A percentile compares a stretch with the other conserved stretches of the same genome.
Conservation (phyloP, 2,113 vertebrate species). For the Mirounga angustirostris region DNA sequence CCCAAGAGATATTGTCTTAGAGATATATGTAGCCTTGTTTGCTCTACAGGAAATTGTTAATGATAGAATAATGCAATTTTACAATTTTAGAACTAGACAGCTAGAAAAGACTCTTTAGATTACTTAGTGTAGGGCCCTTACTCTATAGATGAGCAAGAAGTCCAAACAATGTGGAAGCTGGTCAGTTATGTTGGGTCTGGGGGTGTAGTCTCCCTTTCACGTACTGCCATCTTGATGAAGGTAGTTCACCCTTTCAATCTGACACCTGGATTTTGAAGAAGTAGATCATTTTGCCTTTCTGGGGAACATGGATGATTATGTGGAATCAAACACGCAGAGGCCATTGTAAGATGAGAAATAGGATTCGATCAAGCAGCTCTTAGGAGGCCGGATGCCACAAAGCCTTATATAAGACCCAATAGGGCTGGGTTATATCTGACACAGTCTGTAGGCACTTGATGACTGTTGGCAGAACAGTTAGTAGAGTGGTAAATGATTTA, state of each 20-base stretch:
- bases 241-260: not conserved
- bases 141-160: not conserved
- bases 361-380: not conserved
- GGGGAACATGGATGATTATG: not conserved
- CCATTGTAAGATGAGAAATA: constrained; percentile 21
- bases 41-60: not conserved
- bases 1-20: not conserved
- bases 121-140: not conserved
- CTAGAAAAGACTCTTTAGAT: not conserved
- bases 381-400: not conserved
- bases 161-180: not conserved
- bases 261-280: not conserved
- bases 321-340: not conserved
- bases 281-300: not conserved
- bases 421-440: not conserved
- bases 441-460: not conserved
- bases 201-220: not conserved
- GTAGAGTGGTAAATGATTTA: not conserved
- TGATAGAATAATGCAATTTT: not conserved
- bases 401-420: not conserved
- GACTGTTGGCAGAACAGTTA: not conserved
- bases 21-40: not conserved
- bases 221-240: not conserved
- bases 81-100: not conserved
- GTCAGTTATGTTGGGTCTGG: not conserved